Conservation (phyloP, 2,113 vertebrate species). For the Alaudala cheleensis region DNA sequence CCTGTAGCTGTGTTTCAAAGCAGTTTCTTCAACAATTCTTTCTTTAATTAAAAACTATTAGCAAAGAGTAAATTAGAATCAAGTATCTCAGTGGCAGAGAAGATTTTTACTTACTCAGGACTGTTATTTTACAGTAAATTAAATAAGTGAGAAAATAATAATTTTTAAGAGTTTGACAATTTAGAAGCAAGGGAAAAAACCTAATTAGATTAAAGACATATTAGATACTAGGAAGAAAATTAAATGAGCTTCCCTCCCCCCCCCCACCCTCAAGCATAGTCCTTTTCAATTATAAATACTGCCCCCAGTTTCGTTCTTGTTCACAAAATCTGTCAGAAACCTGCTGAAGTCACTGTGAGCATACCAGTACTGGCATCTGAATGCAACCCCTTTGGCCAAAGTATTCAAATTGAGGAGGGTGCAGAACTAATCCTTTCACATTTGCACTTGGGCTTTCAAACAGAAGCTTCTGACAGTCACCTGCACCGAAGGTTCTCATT, state of each 20-base stretch:
- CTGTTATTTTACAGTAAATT: background rate
- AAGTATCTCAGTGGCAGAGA: background rate
- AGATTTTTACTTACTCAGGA: background rate
- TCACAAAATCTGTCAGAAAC: background rate
- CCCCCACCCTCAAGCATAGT: background rate
- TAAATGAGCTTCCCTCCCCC: background rate
- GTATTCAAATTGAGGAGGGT: rapidly evolving
- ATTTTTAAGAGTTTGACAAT: background rate
- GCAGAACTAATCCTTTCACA: background rate
- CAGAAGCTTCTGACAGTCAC: background rate
- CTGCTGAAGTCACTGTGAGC: background rate
- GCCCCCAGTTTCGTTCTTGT: background rate
- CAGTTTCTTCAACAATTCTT: background rate
- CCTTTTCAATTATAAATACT: background rate
- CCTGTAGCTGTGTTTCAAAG: slow-evolving; percentile 9
- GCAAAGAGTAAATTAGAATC: background rate
- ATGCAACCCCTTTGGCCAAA: background rate
- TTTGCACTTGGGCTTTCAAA: background rate
- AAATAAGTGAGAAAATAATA: background rate
- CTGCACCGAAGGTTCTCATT: background rate
- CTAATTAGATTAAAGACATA: background rate
- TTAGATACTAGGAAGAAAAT: background rate
- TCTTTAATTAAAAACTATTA: slow-evolving; percentile 29
- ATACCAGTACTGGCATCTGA: background rate
- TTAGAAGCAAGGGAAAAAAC: background rate